A percentile compares a stretch with the other conserved stretches of the same genome.
Conservation (phyloP, 2,797 vertebrate genomes). For the Coregonus suidteri region DNA sequence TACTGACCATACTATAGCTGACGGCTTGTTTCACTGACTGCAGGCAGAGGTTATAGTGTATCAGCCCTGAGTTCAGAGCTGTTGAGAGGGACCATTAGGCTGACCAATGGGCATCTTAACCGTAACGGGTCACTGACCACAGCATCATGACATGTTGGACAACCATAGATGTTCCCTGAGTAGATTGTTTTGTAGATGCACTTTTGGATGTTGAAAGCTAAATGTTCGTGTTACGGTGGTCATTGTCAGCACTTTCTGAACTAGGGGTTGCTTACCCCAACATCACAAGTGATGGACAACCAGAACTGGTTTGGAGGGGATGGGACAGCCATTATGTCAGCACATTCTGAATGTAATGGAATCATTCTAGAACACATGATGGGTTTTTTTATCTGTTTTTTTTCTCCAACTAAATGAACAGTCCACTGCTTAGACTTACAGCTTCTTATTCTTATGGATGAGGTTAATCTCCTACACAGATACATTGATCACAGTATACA, state of each 20-base stretch:
- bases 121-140: slow-evolving; percentile 53
- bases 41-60: too few relatives aligned
- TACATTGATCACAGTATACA: neutral
- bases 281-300: too few relatives aligned
- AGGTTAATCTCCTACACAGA: neutral
- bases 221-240: slow-evolving; percentile 3
- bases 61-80: slow-evolving; percentile 52
- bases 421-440: slow-evolving; percentile 17
- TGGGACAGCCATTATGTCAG: too few relatives aligned
- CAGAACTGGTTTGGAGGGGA: too few relatives aligned
- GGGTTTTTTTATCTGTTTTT: slow-evolving; percentile 26
- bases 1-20: too few relatives aligned
- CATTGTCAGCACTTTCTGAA: slow-evolving; percentile 39
- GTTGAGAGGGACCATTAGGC: slow-evolving; percentile 57
- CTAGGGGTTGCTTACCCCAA: too few relatives aligned
- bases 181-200: slow-evolving; percentile 4
- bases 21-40: too few relatives aligned
- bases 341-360: slow-evolving; percentile 30
- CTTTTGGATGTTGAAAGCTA: neutral
- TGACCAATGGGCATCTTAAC: slow-evolving; percentile 69
- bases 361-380: slow-evolving; percentile 25
- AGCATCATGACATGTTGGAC: slow-evolving; percentile 40
- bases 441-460: too few relatives aligned
- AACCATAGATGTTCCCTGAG: slow-evolving; percentile 16
- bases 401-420: slow-evolving; percentile 27